Percentiles rank a stretch among this genome's conserved stretches.
Conservation (phyloP, 2,113 vertebrate species). For the Catharus fuscescens region DNA sequence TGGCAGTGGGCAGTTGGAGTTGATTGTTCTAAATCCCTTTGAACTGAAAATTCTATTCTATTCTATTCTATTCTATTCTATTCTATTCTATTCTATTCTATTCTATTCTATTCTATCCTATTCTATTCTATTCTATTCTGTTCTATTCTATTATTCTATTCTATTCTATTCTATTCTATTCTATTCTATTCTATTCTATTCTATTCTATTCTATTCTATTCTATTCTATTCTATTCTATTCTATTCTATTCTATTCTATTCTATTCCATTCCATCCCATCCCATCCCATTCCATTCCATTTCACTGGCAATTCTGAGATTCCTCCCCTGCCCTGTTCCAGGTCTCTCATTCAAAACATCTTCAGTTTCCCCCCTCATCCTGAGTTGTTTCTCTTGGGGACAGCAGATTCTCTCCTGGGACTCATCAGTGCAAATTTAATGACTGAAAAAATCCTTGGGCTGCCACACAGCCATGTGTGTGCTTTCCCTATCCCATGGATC, state of each 20-base stretch:
- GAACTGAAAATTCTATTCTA: not conserved
- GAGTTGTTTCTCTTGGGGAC: not conserved
- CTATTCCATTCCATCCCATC: accelerated
- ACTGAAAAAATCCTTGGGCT: not conserved
- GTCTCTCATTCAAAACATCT: not conserved
- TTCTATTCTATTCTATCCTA: not conserved
- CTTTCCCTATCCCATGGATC: not conserved
- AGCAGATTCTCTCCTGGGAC: not conserved
- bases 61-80: not conserved
- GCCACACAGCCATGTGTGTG: not conserved
- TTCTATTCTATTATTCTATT: not conserved
- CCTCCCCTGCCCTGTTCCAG: not conserved
- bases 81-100: not conserved
- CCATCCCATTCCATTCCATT: not conserved
- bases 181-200: not conserved
- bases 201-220: not conserved
- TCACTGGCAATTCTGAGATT: not conserved
- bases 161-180: not conserved
- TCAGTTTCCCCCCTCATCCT: not conserved
- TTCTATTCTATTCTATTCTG: not conserved
- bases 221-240: not conserved
- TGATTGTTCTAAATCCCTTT: not conserved
- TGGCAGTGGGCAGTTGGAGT: not conserved
- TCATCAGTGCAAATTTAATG: not conserved
- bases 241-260: not conserved